Percentiles rank a stretch among this genome's conserved stretches.
Conservation (phyloP, 30 jellyfish, hydroid and myxozoan species). For the Chrysaora quinquecirrha region DNA sequence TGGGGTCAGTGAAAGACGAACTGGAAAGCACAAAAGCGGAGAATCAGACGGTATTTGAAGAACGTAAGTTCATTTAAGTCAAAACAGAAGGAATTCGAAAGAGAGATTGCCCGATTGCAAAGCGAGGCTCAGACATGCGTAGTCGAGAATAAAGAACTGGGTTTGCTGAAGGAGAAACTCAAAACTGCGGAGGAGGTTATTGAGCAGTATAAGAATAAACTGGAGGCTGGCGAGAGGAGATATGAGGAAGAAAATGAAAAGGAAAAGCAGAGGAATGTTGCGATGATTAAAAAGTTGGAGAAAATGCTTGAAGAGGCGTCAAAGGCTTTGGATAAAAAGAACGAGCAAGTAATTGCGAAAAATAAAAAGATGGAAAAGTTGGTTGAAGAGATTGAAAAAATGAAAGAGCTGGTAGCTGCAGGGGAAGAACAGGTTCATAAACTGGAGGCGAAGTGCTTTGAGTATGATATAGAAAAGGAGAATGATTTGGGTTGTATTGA, state of each 20-base stretch:
- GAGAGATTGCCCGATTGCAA: conserved; percentile 24
- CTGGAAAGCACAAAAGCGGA: background rate
- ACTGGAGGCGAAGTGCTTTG: background rate
- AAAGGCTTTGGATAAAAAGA: conserved; percentile 53
- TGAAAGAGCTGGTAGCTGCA: conserved; percentile 28
- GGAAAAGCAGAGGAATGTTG: background rate
- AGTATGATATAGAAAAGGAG: background rate
- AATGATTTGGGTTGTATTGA: background rate
- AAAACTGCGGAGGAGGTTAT: too few relatives aligned
- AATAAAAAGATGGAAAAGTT: conserved; percentile 39
- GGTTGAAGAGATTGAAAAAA: conserved; percentile 10
- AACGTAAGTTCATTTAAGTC: background rate
- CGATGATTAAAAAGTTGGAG: conserved; percentile 27
- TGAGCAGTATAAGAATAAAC: too few relatives aligned
- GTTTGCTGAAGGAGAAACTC: background rate
- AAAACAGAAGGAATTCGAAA: conserved; percentile 23
- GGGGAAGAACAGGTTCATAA: background rate
- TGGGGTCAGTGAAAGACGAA: background rate
- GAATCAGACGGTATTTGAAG: background rate
- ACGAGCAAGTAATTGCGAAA: conserved; percentile 6
- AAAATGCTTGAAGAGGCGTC: conserved; percentile 35
- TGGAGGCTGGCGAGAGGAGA: too few relatives aligned
- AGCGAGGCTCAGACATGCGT: conserved; percentile 30
- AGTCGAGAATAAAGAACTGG: background rate
- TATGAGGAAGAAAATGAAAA: background rate